Evolutionary conservation across 2,113 vertebrate species (phyloP).

Genomic region (Tachuris rubrigastra): DNA sequence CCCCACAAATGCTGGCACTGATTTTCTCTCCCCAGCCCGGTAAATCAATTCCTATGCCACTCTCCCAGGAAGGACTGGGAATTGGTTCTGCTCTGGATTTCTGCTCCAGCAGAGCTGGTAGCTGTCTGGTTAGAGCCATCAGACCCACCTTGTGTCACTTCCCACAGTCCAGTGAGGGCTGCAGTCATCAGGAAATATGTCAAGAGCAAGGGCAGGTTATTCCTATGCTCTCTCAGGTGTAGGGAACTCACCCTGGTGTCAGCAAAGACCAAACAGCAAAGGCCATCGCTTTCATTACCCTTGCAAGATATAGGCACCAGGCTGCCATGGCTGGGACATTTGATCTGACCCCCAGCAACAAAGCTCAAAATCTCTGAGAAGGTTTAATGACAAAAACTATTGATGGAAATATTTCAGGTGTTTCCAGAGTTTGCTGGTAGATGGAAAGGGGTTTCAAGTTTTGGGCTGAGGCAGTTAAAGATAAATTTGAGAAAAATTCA

Average conservation of each 20-base stretch:
- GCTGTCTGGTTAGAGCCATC: neutral
- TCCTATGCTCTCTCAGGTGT: rapidly evolving
- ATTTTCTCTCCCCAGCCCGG: neutral
- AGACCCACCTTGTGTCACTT: neutral
- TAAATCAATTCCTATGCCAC: neutral
- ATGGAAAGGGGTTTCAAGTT: neutral
- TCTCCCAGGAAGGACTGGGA: neutral
- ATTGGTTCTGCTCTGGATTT: neutral
- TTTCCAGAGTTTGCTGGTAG: neutral
- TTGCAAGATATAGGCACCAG: rapidly evolving
- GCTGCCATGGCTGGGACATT: rapidly evolving
- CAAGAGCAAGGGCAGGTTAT: neutral
- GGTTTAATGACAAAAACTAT: neutral
- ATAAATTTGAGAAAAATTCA: neutral
- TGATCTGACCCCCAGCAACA: neutral
- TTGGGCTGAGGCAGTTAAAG: neutral
- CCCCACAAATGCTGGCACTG: neutral
- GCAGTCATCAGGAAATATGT: rapidly evolving
- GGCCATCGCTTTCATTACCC: too few relatives aligned
- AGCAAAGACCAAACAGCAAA: neutral
- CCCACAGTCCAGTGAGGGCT: rapidly evolving
- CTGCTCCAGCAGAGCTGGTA: neutral
- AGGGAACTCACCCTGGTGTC: neutral
- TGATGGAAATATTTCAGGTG: rapidly evolving
- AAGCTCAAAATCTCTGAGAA: neutral